Evolutionary conservation across 2,888 invertebrate genomes (phyloP).

Genomic region (Trachelus troglodyta): DNA sequence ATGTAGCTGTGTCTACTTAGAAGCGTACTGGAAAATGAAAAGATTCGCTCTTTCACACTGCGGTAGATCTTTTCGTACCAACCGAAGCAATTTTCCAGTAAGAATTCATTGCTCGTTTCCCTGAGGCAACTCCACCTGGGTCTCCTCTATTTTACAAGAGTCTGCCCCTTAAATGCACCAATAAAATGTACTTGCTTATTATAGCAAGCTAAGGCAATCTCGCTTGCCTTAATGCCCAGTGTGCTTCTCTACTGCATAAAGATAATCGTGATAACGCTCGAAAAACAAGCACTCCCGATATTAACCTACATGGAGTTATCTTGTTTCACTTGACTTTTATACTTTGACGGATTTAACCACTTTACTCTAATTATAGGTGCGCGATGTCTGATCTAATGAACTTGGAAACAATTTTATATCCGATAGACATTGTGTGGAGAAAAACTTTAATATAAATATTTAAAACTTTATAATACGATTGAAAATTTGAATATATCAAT

Average conservation of each 20-base stretch:
- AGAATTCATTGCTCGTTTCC: slow-evolving; percentile 46
- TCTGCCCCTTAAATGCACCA: slow-evolving; percentile 30
- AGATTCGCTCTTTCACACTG: neutral
- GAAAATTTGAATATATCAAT: too few relatives aligned
- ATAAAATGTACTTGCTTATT: slow-evolving; percentile 37
- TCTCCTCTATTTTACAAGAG: slow-evolving; percentile 35
- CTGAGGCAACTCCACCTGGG: slow-evolving; percentile 43
- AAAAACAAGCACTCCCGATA: neutral
- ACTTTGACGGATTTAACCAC: neutral
- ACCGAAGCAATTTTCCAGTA: slow-evolving; percentile 38
- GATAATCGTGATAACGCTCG: neutral
- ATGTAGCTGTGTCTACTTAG: neutral
- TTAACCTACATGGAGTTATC: neutral
- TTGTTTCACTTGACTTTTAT: neutral
- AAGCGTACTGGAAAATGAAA: neutral
- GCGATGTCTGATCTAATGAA: neutral
- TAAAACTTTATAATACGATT: neutral
- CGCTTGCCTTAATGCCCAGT: slow-evolving; percentile 2
- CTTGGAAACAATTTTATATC: neutral
- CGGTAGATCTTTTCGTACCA: slow-evolving; percentile 28
- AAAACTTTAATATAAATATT: neutral
- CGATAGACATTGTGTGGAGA: neutral
- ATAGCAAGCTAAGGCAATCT: slow-evolving; percentile 20
- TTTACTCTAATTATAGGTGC: neutral
- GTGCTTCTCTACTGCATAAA: neutral